Conservation (phyloP, 2,888 invertebrate genomes). For the Drosophila neonasuta region DNA sequence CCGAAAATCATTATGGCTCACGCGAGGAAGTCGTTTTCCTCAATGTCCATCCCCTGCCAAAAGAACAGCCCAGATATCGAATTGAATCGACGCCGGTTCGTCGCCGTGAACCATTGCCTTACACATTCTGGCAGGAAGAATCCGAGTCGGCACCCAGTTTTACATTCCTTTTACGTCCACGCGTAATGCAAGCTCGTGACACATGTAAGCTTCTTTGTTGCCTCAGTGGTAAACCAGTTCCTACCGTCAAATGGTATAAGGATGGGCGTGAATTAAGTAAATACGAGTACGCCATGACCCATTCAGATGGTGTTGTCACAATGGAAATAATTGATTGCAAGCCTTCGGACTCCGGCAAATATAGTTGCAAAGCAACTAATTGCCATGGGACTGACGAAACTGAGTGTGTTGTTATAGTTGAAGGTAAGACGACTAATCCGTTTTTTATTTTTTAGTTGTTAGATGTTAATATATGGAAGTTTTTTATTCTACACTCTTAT, state of each 20-base stretch:
- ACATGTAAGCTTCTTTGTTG: conserved; percentile 99
- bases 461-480: no score
- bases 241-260: conserved; percentile 96
- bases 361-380: conserved; percentile 96
- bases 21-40: conserved; percentile 98
- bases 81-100: conserved; percentile 88
- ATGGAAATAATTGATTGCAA: conserved; percentile 98
- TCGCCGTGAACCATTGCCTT: conserved; percentile 91
- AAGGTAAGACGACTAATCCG: conserved; percentile 85
- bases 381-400: conserved; percentile 97
- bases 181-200: conserved; percentile 97
- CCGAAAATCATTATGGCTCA: conserved; percentile 97
- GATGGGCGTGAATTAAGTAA: conserved; percentile 95
- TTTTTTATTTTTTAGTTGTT: background rate
- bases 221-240: conserved; percentile 96
- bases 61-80: conserved; percentile 82
- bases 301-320: conserved; percentile 97
- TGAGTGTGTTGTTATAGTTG: conserved; percentile 96
- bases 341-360: conserved; percentile 97
- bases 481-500: no score
- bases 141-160: conserved; percentile 97
- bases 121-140: conserved; percentile 95
- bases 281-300: conserved; percentile 94
- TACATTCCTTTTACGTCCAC: conserved; percentile 98
- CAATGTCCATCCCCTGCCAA: conserved; percentile 91